Base-by-base conservation (phyloP, 2,888 invertebrate genomes). In the Plebejus anna region DNA sequence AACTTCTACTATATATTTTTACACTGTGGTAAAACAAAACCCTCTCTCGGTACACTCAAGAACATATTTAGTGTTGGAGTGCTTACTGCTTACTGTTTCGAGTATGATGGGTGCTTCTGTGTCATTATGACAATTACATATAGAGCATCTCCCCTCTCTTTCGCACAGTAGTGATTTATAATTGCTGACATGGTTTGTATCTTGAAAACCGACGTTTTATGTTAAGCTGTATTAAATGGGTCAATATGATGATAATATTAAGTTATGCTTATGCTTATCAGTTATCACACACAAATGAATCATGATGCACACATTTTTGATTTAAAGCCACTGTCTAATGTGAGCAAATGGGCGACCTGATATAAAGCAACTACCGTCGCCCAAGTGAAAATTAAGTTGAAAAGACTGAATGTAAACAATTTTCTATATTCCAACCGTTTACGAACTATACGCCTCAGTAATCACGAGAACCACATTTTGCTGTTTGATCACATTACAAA, bases 31-130 rank as follows among this genome's bases (percentile, higher is more conserved):
- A 36, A 61, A 66, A 66, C 36, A 66, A 66, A 32, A 32, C 66
- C 13, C 66, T 66, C 32, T 36, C 32, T 42, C 38, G 42, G 42
- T 38, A 71, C 71, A 70, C 42, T 38, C 22, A 16, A 28, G 38
- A 16, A 70, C 42, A 71, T 70, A 70, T 71, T 71, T 42, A 71
- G 71, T 71, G 71, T 71, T 71, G 38, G 42, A 71, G 71, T n/a
- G 38, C 71, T 36, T 22, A 22, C 22, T 22, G 22, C 22, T 22
- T 22, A 22, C 22, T 22, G 22, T 22, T 22, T 71, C 42, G 22
- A 71, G 71, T 71, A 71, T 71, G 71, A 71, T 71, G 71, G 42
- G 71, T 71, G 22, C 71, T 71, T 71, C n/a, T n/a, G n/a, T 70
- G 36, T 71, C 38, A 42, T 71, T 42, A 71, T 42, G 71, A 42